Percentiles rank a stretch among this genome's conserved stretches.
These are phyloP conservation scores for Argyresthia goedartella DNA, from an alignment of 2,888 invertebrate genomes.

Conservation along the genomic window DNA sequence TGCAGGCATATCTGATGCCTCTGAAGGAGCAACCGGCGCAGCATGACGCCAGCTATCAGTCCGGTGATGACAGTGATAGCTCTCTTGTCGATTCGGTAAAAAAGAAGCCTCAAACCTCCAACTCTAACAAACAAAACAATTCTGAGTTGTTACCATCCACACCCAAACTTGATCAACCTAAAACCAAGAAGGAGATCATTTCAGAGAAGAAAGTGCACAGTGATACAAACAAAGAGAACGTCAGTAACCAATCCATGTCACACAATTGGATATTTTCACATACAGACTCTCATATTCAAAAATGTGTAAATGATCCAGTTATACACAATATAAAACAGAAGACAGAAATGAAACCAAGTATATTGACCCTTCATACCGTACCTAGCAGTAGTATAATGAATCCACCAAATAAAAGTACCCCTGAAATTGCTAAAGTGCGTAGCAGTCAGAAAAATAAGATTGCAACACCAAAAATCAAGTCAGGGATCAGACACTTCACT, in stretches of 20 bases:
- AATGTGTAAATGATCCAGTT: not conserved
- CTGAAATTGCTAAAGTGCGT: conserved; percentile 28
- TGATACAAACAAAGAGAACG: conserved; percentile 43
- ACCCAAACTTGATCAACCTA: conserved; percentile 25
- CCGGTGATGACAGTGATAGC: conserved; percentile 46
- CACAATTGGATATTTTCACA: conserved; percentile 30
- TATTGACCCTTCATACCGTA: not conserved
- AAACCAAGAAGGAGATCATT: conserved; percentile 25
- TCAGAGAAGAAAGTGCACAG: conserved; percentile 35
- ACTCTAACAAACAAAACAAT: conserved; percentile 17
- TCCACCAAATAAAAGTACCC: conserved; percentile 33
- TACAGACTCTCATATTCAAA: conserved; percentile 23
- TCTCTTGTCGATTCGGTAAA: conserved; percentile 36
- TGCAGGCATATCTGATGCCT: conserved; percentile 50
- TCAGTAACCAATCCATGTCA: conserved; percentile 20
- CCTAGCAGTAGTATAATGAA: conserved; percentile 14
- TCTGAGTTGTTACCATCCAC: conserved; percentile 31
- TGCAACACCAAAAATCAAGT: conserved; percentile 48
- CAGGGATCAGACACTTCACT: conserved; percentile 48
- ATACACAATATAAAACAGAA: too few relatives aligned
- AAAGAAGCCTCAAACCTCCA: conserved; percentile 18
- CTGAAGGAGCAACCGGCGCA: conserved; percentile 29
- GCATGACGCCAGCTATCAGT: conserved; percentile 34
- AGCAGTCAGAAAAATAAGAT: conserved; percentile 36
- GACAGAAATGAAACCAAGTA: not conserved